Conservation (phyloP, 2,888 invertebrate species). For the Barypeithes pellucidus region DNA sequence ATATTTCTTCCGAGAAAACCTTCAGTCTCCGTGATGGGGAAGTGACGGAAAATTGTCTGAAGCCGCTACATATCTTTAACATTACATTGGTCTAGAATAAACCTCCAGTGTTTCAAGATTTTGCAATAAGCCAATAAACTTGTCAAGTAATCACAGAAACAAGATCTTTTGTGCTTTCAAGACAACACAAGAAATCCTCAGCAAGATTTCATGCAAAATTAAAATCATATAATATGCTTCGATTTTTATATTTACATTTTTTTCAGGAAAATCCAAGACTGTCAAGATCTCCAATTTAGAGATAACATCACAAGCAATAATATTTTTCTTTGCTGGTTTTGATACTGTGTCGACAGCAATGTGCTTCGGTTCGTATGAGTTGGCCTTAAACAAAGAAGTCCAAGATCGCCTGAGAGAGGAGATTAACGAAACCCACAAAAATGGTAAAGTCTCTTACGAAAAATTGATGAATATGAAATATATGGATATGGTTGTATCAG, state of each 20-base stretch:
- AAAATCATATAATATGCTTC: too few relatives aligned
- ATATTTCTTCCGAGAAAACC: too few relatives aligned
- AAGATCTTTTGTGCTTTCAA: too few relatives aligned
- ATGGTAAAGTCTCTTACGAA: conserved; percentile 69
- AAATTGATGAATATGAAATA: conserved; percentile 71
- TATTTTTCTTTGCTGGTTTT: conserved; percentile 74
- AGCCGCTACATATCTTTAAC: too few relatives aligned
- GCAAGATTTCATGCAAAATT: too few relatives aligned
- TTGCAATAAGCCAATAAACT: too few relatives aligned
- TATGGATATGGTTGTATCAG: conserved; percentile 72
- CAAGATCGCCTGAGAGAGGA: conserved; percentile 74
- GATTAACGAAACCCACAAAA: conserved; percentile 69
- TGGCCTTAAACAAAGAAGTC: conserved; percentile 75
- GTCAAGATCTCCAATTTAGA: conserved; percentile 67
- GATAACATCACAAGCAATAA: conserved; percentile 74
- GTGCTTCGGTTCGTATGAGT: conserved; percentile 73
- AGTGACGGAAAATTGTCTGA: too few relatives aligned
- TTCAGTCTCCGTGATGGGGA: too few relatives aligned
- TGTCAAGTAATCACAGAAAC: too few relatives aligned
- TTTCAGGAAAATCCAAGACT: not conserved
- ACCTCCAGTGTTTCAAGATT: too few relatives aligned
- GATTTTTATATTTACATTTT: not conserved
- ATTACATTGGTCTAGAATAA: too few relatives aligned
- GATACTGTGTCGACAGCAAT: conserved; percentile 71
- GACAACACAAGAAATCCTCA: too few relatives aligned